phyloP scores from a whole-genome alignment of 2,888 invertebrate genomes.

The Scaptomyza reducta region DNA sequence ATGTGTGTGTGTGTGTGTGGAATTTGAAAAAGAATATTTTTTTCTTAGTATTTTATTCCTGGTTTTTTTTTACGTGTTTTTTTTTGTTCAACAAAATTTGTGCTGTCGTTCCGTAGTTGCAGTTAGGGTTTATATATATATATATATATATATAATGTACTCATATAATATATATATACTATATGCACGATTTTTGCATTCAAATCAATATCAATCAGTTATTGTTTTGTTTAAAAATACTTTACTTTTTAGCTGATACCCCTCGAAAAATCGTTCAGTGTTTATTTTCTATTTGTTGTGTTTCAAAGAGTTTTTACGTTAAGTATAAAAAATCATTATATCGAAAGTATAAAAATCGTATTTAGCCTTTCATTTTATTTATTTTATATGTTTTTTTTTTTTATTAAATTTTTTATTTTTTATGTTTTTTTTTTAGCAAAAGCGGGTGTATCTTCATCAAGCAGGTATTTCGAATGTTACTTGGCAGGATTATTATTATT shows the following conservation, averaged over 20 bases:
- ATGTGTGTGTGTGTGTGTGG: slow-evolving; percentile 25
- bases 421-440: slow-evolving; percentile 71
- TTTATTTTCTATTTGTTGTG: slow-evolving; percentile 19
- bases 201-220: slow-evolving; percentile 64
- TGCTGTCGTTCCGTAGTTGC: slow-evolving; percentile 80
- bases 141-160: slow-evolving; percentile 35
- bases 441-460: slow-evolving; percentile 82
- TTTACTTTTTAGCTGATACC: slow-evolving; percentile 56
- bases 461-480: slow-evolving; percentile 82
- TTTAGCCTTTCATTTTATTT: slow-evolving; percentile 63
- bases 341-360: slow-evolving; percentile 81
- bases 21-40: slow-evolving; percentile 46
- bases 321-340: slow-evolving; percentile 80
- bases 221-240: slow-evolving; percentile 37
- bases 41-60: slow-evolving; percentile 45
- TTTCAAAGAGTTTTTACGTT: slow-evolving; percentile 67
- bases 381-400: slow-evolving; percentile 23
- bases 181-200: slow-evolving; percentile 55
- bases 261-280: slow-evolving; percentile 59
- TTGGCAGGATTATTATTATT: slow-evolving; percentile 81
- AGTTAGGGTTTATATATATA: slow-evolving; percentile 65
- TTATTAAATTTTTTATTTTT: slow-evolving; percentile 39
- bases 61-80: slow-evolving; percentile 15
- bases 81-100: slow-evolving; percentile 77
- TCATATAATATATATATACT: slow-evolving; percentile 46